phyloP scores from a whole-genome alignment of 2,113 vertebrate genomes.

The Zingel zingel region DNA sequence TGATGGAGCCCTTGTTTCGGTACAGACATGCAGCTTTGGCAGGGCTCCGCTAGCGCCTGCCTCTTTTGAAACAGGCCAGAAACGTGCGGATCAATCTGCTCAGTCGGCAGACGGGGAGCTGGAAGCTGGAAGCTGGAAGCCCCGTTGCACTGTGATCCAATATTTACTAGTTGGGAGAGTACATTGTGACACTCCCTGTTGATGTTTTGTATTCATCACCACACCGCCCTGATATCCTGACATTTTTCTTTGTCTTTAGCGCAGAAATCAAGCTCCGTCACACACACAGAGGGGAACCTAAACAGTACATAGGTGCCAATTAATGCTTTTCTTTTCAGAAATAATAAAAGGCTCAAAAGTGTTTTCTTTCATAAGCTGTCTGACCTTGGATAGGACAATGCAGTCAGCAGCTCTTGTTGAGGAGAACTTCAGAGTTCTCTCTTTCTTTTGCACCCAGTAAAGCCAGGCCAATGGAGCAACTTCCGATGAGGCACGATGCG shows the following conservation, averaged over 20 bases:
- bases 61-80: slow-evolving; percentile 71
- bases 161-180: slow-evolving; percentile 73
- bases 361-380: slow-evolving; percentile 43
- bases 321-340: slow-evolving; percentile 30
- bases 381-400: slow-evolving; percentile 79
- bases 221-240: slow-evolving; percentile 35
- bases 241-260: slow-evolving; percentile 27
- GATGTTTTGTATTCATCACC: slow-evolving; percentile 68
- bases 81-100: slow-evolving; percentile 76
- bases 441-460: slow-evolving; percentile 47
- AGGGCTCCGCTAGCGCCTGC: slow-evolving; percentile 64
- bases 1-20: slow-evolving; percentile 80
- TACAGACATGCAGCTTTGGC: slow-evolving; percentile 77
- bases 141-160: slow-evolving; percentile 72
- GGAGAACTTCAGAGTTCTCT: slow-evolving; percentile 49
- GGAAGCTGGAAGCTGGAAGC: slow-evolving; percentile 61
- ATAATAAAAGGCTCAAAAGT: slow-evolving; percentile 49
- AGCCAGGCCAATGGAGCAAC: slow-evolving; percentile 62
- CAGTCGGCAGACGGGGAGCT: slow-evolving; percentile 62
- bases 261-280: not conserved
- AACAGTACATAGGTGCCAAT: slow-evolving; percentile 44
- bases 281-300: slow-evolving; percentile 16
- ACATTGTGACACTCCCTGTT: slow-evolving; percentile 65
- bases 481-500: slow-evolving; percentile 53
- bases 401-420: slow-evolving; percentile 53